Evolutionary conservation across 2,888 invertebrate genomes (phyloP), one percentile per base, ranked within the genome.

Genomic region (Papilio gigon): DNA sequence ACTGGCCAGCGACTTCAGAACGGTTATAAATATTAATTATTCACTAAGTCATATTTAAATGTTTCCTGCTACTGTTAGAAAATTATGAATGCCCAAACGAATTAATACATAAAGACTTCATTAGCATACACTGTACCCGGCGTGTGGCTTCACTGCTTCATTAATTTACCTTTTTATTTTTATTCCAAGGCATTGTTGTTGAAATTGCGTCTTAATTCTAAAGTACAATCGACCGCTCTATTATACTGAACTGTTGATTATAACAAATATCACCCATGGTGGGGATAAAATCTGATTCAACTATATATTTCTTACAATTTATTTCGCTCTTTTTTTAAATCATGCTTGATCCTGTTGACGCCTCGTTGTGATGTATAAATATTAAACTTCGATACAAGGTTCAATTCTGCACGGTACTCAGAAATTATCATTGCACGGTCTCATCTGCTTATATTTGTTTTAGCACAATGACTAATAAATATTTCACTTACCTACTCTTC

Each of bases 21-120:
- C 68, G 75, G 77, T 88, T 82, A 89, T 90, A 88, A 88, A 90
- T 90, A 88, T 89, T 89, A 89, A 90, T 89, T 84, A 86, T 79
- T 83, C 75, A 80, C 81, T 86, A 85, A 89, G 76, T 85, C 81
- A 84, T 83, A 85, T 84, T 85, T 84, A 87, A 90, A 87, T 86
- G 84, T 81, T 89, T 85, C 87, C 85, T 84, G 90, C 90, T 89
- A 89, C 91, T 81, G 90, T 87, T 78, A 79, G 78, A 80, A 83
- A 82, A 84, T 84, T 80, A 82, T 79, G 75, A 77, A 81, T 80
- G 79, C 80, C 76, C 77, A 77, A 83, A 83, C 78, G 76, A 81
- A 86, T 81, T 84, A 79, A 83, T 88, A 86, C 82, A 79, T 83
- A 81, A 80, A 79, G 78, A 77, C 81, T 82, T 84, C 82, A 89